Percentiles rank a stretch among this genome's conserved stretches.
Conservation (phyloP, 2,888 invertebrate genomes). For the Sesamia inferens region DNA sequence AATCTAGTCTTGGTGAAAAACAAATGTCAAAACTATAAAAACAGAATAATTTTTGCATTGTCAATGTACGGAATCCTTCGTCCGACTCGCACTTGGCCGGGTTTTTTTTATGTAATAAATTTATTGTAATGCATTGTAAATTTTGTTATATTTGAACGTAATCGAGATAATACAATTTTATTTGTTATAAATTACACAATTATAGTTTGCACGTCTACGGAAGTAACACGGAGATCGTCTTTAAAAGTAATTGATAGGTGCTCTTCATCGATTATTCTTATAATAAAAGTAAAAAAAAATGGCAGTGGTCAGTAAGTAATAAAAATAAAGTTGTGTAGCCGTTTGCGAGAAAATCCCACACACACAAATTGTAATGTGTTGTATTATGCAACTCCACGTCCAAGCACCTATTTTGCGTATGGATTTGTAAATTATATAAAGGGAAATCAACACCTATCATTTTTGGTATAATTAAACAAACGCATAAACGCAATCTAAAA, state of each 20-base stretch:
- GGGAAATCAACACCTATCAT: not conserved
- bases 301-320: too few species aligned
- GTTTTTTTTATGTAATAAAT: too few species aligned
- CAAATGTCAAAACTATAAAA: too few species aligned
- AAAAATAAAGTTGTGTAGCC: too few species aligned
- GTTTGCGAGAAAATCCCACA: not conserved
- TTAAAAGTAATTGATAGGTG: not conserved
- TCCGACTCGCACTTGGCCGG: too few species aligned
- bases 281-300: not conserved
- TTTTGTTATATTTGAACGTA: not conserved
- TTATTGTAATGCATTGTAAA: too few species aligned
- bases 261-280: not conserved
- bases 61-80: too few species aligned
- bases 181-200: not conserved
- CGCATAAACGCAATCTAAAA: constrained; percentile 21
- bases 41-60: too few species aligned
- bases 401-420: not conserved
- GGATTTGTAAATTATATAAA: constrained; percentile 3
- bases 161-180: not conserved
- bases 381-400: not conserved
- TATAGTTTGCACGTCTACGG: not conserved
- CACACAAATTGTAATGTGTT: not conserved
- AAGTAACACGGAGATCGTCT: not conserved
- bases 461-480: constrained; percentile 20
- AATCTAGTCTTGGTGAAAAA: too few species aligned